A percentile compares a stretch with the other conserved stretches of the same genome.
Conservation (phyloP, 2,888 invertebrate genomes). For the Branchinecta sandiegonensis region DNA sequence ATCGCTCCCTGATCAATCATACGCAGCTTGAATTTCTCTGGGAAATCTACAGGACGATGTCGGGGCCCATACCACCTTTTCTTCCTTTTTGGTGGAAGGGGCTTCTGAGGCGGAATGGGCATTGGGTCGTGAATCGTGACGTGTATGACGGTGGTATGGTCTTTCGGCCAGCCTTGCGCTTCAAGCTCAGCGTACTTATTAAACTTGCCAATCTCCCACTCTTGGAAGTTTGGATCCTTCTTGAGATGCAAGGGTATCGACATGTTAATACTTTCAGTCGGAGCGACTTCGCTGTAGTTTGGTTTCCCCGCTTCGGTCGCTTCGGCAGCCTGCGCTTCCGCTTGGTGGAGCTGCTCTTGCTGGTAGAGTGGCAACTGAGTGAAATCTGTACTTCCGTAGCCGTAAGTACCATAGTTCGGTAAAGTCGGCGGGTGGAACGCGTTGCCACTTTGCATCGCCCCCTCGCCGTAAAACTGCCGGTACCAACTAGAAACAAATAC, state of each 20-base stretch:
- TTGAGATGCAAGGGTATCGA: conserved; percentile 26
- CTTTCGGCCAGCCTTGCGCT: conserved; percentile 24
- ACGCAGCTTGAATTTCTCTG: not conserved
- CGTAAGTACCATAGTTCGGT: not conserved
- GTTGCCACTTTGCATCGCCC: not conserved
- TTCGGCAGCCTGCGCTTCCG: not conserved
- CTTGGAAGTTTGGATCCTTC: conserved; percentile 29
- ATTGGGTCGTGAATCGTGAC: conserved; percentile 9
- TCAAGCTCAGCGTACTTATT: conserved; percentile 29
- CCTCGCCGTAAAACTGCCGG: not conserved
- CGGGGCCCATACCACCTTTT: not conserved
- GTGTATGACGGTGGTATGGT: conserved; percentile 1
- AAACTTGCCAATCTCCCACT: conserved; percentile 28
- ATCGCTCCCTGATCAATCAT: conserved; percentile 7
- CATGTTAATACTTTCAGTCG: conserved; percentile 26
- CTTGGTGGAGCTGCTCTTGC: not conserved
- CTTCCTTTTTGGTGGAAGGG: not conserved
- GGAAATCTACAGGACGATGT: not conserved
- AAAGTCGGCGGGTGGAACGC: not conserved
- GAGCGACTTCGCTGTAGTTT: conserved; percentile 27
- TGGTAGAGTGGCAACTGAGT: not conserved
- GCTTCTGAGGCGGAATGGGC: conserved; percentile 5
- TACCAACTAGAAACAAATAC: conserved; percentile 11
- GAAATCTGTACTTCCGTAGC: not conserved
- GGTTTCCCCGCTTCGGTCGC: not conserved